Base-by-base conservation (phyloP, 2,797 vertebrate species). In the Eulemur coronatus region DNA sequence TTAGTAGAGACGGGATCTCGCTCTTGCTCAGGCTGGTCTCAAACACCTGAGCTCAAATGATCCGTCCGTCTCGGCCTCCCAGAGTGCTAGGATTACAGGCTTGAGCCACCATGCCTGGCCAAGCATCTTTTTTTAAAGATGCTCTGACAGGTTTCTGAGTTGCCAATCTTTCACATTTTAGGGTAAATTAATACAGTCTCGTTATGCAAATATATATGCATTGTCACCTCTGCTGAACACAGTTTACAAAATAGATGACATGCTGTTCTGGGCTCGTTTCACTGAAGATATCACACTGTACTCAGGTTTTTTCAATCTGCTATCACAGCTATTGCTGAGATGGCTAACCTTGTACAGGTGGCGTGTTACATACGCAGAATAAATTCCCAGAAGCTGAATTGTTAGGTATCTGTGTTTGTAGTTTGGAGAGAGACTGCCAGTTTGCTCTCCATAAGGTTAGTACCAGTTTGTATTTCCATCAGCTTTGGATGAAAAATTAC, bases 401-500 rank as follows among this genome's bases (percentile, higher is more conserved):
- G n/a, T 63, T 89, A 46, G 13, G 13, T 65, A 38, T 85, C 78
- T 72, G 38, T 18, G 20, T 72, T 84, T 82, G 63, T 86, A 28
- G 91, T 90, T 96, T 46, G 4, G 38, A 86, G 79, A 95, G 69
- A 55, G 0, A 26, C 0, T 61, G 82, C 52, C 89, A 78, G 24
- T 28, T 94, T 76, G 30, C 38, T 35, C 17, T 65, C 26, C 20
- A 59, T 30, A 72, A 52, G 46, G 46, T 57, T 67, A 72, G 35
- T 65, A 52, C 7, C 38, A 80, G 17, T 73, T 70, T 79, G 12
- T 10, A 52, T 59, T 59, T 84, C 73, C 5, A 30, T 84, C 22
- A 22, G 26, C n/a, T 91, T 79, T 67, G 73, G 41, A 38, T 94
- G 78, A 95, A 69, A 97, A 95, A 26, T 75, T 61, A 12, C 18